A percentile compares a stretch with the other conserved stretches of the same genome.
Conservation (phyloP, 2,113 vertebrate genomes). For the Talpa occidentalis region DNA sequence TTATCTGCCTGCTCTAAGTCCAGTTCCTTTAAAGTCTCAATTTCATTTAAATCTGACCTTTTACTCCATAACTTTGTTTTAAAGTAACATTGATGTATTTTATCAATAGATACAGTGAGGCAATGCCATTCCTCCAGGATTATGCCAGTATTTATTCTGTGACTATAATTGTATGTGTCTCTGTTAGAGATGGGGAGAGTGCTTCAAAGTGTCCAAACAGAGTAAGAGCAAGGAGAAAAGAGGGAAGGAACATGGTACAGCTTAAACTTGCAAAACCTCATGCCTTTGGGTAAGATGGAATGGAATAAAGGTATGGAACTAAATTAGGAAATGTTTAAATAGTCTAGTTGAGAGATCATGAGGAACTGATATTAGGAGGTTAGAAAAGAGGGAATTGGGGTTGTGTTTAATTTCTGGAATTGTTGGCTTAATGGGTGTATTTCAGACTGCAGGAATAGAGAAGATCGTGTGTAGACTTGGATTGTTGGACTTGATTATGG, state of each 20-base stretch:
- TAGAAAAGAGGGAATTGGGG: neutral
- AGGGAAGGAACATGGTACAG: neutral
- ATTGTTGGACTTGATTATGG: neutral
- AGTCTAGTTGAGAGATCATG: neutral
- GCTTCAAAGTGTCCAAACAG: neutral
- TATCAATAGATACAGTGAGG: neutral
- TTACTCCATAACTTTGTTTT: neutral
- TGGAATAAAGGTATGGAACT: neutral
- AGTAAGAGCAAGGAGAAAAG: neutral
- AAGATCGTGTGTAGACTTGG: neutral
- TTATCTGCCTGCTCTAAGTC: neutral
- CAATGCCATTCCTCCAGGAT: neutral
- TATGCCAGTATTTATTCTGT: neutral
- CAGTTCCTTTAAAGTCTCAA: neutral
- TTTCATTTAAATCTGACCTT: neutral
- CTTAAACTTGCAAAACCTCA: neutral
- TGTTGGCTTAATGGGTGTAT: neutral
- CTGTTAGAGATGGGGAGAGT: neutral
- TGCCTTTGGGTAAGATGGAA: neutral
- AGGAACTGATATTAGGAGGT: neutral
- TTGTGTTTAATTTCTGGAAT: neutral
- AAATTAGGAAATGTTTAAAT: neutral
- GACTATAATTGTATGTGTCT: neutral
- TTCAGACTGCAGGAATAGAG: neutral
- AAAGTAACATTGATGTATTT: conserved; percentile 4